These are phyloP conservation scores for Apodemia hepburni DNA, from an alignment of 2,888 invertebrate genomes.

Conservation along the genomic window DNA sequence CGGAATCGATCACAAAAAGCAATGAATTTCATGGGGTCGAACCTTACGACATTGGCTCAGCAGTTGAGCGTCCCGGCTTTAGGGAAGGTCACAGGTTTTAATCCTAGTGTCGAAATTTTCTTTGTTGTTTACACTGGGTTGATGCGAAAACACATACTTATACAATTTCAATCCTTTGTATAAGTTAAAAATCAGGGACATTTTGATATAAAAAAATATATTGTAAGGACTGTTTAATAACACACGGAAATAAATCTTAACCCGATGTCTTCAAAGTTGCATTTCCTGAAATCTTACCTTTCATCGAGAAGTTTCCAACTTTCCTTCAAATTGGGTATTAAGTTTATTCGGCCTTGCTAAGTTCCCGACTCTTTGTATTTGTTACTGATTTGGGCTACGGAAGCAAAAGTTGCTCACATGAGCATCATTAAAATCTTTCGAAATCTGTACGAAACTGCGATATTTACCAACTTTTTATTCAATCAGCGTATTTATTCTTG, in stretches of 20 bases:
- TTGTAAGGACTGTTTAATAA: not conserved
- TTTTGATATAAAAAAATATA: too few species aligned
- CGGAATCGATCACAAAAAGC: too few species aligned
- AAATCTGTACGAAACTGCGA: constrained; percentile 20
- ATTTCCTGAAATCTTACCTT: not conserved
- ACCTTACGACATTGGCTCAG: too few species aligned
- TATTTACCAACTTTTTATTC: not conserved
- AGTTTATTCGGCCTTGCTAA: not conserved
- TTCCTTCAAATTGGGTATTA: not conserved
- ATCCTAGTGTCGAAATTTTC: too few species aligned
- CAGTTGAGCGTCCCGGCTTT: too few species aligned
- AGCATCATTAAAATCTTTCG: constrained; percentile 28
- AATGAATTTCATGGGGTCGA: too few species aligned
- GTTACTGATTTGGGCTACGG: not conserved
- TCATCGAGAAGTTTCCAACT: not conserved
- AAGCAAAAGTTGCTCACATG: constrained; percentile 14
- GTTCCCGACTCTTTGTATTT: not conserved
- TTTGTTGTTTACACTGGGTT: too few species aligned
- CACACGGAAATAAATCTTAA: not conserved
- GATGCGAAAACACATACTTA: too few species aligned
- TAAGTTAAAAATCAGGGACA: too few species aligned
- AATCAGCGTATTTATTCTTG: not conserved
- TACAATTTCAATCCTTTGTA: too few species aligned
- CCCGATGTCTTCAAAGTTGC: not conserved
- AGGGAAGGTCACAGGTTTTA: too few species aligned